Evolutionary conservation across 2,888 invertebrate species (phyloP).

Genomic region (Dasysyrphus tricinctus): DNA sequence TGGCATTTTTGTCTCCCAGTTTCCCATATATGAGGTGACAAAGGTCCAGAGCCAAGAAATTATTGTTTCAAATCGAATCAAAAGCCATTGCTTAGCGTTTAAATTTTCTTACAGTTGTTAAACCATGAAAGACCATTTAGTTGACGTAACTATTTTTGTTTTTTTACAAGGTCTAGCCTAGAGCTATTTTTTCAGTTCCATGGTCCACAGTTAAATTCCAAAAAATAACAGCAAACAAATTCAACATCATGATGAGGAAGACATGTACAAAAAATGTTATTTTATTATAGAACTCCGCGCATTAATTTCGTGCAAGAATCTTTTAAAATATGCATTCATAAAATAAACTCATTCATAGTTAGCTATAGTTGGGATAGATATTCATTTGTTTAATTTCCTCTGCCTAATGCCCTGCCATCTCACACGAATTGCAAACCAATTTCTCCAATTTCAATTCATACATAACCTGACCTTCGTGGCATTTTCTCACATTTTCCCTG

Average conservation of each 20-base stretch:
- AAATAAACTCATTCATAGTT: neutral
- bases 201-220: neutral
- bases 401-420: constrained; percentile 29
- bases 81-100: too few relatives aligned
- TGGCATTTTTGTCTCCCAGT: too few relatives aligned
- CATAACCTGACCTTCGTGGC: constrained; percentile 69
- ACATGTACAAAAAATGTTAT: neutral
- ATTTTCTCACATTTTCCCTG: constrained; percentile 70
- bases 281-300: constrained; percentile 1
- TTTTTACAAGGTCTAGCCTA: too few relatives aligned
- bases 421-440: constrained; percentile 62
- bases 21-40: too few relatives aligned
- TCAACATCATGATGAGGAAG: neutral
- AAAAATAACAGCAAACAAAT: neutral
- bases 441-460: constrained; percentile 71
- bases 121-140: too few relatives aligned
- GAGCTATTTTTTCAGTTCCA: too few relatives aligned
- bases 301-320: constrained; percentile 26
- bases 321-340: constrained; percentile 11
- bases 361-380: neutral
- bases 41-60: too few relatives aligned
- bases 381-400: constrained; percentile 35
- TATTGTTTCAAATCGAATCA: too few relatives aligned
- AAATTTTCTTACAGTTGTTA: too few relatives aligned
- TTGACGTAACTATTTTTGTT: too few relatives aligned